Evolutionary conservation across 2,888 invertebrate genomes (phyloP).

Genomic region (Amiota mariae): DNA sequence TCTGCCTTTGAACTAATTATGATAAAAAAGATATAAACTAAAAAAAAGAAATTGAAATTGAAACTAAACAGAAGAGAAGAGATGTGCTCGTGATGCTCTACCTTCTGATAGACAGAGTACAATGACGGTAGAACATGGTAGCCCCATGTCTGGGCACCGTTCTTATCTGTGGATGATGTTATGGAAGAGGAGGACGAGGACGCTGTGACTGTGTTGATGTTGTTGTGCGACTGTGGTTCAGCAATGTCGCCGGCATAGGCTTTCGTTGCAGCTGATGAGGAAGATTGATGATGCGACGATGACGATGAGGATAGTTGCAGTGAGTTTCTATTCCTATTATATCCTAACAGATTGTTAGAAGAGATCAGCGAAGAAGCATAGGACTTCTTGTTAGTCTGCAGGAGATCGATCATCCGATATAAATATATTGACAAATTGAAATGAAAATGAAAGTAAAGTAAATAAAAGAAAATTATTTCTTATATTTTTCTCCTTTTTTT

Average conservation of each 20-base stretch:
- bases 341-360: constrained; percentile 73
- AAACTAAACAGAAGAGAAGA: too few species aligned
- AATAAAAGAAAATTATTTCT: constrained; percentile 45
- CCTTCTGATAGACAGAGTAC: constrained; percentile 90
- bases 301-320: constrained; percentile 64
- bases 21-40: background rate
- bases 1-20: background rate
- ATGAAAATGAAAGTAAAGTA: constrained; percentile 43
- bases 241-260: constrained; percentile 68
- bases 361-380: constrained; percentile 73
- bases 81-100: constrained; percentile 67
- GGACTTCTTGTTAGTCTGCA: constrained; percentile 73
- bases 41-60: background rate
- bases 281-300: constrained; percentile 47
- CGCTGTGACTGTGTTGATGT: constrained; percentile 57
- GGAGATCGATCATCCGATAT: constrained; percentile 23
- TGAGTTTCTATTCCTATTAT: constrained; percentile 72
- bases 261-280: constrained; percentile 48
- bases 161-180: constrained; percentile 63
- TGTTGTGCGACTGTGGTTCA: constrained; percentile 49
- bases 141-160: constrained; percentile 80
- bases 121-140: constrained; percentile 89
- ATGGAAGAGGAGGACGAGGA: constrained; percentile 35
- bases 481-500: too few species aligned
- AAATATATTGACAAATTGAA: too few species aligned